Percentiles rank a stretch among this genome's conserved stretches.
These are phyloP conservation scores for Acleris sparsana DNA, from an alignment of 2,888 invertebrate species.

Conservation along the genomic window DNA sequence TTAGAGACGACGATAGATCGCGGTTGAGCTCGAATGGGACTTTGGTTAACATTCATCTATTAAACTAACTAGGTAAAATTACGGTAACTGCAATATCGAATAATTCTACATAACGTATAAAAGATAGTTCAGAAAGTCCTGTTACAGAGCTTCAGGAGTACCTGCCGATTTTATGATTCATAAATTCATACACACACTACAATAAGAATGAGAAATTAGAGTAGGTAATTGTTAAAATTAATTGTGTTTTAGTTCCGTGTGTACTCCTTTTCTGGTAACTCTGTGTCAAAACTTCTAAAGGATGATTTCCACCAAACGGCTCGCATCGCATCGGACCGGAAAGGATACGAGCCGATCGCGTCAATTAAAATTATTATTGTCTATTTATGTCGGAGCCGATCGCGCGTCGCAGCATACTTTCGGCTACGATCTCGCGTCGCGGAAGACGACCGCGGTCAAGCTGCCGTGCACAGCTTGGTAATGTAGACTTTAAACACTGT, in stretches of 20 bases:
- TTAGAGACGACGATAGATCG: constrained; percentile 58
- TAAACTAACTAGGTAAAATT: constrained; percentile 76
- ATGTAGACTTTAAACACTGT: too few relatives aligned
- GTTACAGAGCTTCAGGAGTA: constrained; percentile 29
- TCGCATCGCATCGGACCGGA: too few relatives aligned
- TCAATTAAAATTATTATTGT: too few relatives aligned
- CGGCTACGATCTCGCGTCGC: too few relatives aligned
- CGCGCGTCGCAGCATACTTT: too few relatives aligned
- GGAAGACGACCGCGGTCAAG: too few relatives aligned
- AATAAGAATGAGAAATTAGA: constrained; percentile 19
- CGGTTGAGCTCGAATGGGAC: constrained; percentile 68
- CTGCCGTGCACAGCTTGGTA: too few relatives aligned
- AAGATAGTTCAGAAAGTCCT: constrained; percentile 30
- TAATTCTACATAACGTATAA: constrained; percentile 54
- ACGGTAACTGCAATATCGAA: constrained; percentile 78
- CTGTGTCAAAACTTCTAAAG: not conserved
- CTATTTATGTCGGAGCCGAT: too few relatives aligned
- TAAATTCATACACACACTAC: constrained; percentile 27
- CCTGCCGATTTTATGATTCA: constrained; percentile 25
- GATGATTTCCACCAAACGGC: too few relatives aligned
- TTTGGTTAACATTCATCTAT: constrained; percentile 79
- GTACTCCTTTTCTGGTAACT: not conserved
- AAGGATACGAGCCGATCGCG: too few relatives aligned
- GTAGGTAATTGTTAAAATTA: constrained; percentile 27
- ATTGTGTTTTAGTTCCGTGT: constrained; percentile 13